phyloP scores from a whole-genome alignment of 2,113 vertebrate species.

The Mugil cephalus region DNA sequence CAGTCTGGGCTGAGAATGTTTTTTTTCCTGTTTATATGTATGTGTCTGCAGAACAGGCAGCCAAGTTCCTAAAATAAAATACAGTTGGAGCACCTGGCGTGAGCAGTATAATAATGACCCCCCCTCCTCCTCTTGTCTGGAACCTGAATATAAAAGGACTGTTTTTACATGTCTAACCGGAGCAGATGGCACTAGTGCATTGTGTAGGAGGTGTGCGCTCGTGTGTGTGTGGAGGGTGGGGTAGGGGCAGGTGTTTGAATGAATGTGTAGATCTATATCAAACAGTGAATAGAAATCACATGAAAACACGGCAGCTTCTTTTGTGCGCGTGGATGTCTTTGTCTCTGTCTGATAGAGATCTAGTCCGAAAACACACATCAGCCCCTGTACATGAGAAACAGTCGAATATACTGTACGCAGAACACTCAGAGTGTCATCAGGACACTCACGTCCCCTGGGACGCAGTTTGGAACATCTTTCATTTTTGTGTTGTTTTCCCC shows the following conservation, averaged over 20 bases:
- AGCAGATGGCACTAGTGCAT: slow-evolving; percentile 70
- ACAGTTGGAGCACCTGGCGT: slow-evolving; percentile 66
- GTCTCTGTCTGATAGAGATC: slow-evolving; percentile 44
- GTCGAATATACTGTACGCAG: slow-evolving; percentile 7
- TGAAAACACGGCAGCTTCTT: background rate
- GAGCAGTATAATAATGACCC: slow-evolving; percentile 48
- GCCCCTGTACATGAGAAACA: background rate
- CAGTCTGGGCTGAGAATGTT: slow-evolving; percentile 3
- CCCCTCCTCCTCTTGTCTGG: slow-evolving; percentile 31
- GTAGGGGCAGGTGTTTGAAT: slow-evolving; percentile 59
- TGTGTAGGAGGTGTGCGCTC: slow-evolving; percentile 41
- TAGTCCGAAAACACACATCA: slow-evolving; percentile 31
- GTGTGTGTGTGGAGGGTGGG: background rate
- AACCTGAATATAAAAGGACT: slow-evolving; percentile 62
- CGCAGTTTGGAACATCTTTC: background rate
- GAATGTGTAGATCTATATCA: slow-evolving; percentile 45
- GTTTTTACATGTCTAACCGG: slow-evolving; percentile 55
- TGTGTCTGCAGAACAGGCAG: slow-evolving; percentile 7
- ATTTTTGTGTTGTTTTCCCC: background rate
- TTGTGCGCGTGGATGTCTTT: slow-evolving; percentile 25
- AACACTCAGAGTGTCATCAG: slow-evolving; percentile 20
- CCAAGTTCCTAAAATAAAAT: slow-evolving; percentile 48
- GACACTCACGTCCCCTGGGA: background rate
- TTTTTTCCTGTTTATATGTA: slow-evolving; percentile 33
- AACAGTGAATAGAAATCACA: slow-evolving; percentile 8